Conservation (phyloP, 1,140 invertebrate genomes). For the Drosophila nebulosa region DNA sequence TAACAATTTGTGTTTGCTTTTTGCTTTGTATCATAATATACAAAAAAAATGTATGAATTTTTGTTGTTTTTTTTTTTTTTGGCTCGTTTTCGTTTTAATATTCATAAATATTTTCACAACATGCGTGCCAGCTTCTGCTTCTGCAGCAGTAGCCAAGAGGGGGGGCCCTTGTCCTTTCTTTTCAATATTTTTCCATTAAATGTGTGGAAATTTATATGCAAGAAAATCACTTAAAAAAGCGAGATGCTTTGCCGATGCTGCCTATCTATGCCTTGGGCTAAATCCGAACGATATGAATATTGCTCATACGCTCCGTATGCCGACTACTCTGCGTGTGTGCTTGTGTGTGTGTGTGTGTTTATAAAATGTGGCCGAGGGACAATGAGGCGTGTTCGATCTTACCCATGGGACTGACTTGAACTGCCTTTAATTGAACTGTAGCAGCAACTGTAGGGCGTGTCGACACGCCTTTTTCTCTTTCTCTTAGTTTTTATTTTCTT, state of each 20-base stretch:
- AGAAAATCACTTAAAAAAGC: conserved; percentile 1
- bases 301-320: not conserved
- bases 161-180: not conserved
- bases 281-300: not conserved
- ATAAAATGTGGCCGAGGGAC: not conserved
- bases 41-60: not conserved
- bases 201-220: not conserved
- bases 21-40: conserved; percentile 29
- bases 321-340: not conserved
- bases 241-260: not conserved
- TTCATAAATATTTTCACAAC: conserved; percentile 60
- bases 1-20: not conserved
- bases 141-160: no score
- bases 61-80: not conserved
- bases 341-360: not conserved
- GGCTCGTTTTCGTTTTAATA: conserved; percentile 22
- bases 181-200: conserved; percentile 4
- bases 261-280: not conserved
- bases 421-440: not conserved
- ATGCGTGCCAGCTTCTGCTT: conserved; percentile 13
- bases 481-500: not conserved
- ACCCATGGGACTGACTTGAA: not conserved
- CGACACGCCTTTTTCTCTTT: conserved; percentile 2
- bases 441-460: not conserved
- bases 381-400: not conserved